Evolutionary conservation across 2,888 invertebrate species (phyloP).

Genomic region (Dendrolimus pini): DNA sequence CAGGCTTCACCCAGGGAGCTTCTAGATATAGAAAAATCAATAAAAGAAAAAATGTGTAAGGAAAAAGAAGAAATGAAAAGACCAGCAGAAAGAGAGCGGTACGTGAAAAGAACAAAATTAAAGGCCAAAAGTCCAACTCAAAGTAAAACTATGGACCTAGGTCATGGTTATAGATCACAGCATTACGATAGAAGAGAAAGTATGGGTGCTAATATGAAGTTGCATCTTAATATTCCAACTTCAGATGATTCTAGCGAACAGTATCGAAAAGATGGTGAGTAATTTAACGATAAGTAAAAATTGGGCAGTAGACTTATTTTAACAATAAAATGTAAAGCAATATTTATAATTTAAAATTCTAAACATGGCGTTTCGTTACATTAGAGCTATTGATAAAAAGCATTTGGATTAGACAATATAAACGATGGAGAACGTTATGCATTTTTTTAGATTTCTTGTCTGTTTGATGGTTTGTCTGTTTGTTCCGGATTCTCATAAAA

Average conservation of each 20-base stretch:
- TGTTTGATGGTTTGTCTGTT: too few relatives aligned
- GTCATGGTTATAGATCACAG: conserved; percentile 46
- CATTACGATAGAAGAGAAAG: conserved; percentile 72
- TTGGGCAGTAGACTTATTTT: too few relatives aligned
- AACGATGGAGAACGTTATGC: too few relatives aligned
- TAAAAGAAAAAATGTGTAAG: conserved; percentile 56
- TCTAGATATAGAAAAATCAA: conserved; percentile 53
- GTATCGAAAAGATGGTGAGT: conserved; percentile 62
- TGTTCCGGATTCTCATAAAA: too few relatives aligned
- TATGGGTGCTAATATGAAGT: conserved; percentile 67
- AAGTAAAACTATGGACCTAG: conserved; percentile 48
- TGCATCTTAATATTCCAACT: conserved; percentile 75
- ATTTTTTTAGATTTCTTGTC: too few relatives aligned
- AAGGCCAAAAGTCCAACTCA: conserved; percentile 71
- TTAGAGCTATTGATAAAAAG: too few relatives aligned
- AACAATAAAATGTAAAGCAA: too few relatives aligned
- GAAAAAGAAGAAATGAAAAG: conserved; percentile 61
- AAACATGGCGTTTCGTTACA: too few relatives aligned
- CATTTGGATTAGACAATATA: too few relatives aligned
- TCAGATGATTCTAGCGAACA: conserved; percentile 79
- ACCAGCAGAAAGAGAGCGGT: conserved; percentile 61
- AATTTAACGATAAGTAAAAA: background rate
- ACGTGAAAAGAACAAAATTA: conserved; percentile 64
- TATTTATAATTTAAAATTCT: too few relatives aligned
- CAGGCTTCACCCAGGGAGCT: conserved; percentile 61